Evolutionary conservation across 2,113 vertebrate species (phyloP).

Genomic region (Forbesichthys agassizii): DNA sequence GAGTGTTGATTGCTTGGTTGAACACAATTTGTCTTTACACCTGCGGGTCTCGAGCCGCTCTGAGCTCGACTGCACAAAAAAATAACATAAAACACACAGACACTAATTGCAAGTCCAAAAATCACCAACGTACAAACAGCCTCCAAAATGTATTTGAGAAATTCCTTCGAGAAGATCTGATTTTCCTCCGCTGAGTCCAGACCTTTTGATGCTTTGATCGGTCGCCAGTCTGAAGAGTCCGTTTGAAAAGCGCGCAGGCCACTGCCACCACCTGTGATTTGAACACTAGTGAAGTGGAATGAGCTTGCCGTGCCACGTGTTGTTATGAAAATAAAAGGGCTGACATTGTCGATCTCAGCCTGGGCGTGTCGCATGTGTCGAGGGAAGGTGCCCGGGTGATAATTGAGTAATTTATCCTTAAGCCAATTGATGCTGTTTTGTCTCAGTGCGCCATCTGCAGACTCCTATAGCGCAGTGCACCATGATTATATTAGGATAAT

Average conservation of each 20-base stretch:
- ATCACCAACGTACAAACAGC: neutral
- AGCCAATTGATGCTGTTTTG: neutral
- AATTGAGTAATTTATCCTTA: constrained; percentile 56
- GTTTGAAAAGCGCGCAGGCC: neutral
- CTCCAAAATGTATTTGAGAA: constrained; percentile 7
- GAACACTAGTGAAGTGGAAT: constrained; percentile 24
- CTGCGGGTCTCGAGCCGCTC: constrained; percentile 17
- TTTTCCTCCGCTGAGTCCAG: neutral
- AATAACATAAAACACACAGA: neutral
- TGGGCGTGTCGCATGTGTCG: constrained; percentile 57
- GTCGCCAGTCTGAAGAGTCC: neutral
- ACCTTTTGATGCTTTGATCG: neutral
- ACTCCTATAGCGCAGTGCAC: neutral
- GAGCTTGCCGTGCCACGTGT: constrained; percentile 67
- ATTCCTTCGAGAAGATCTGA: neutral
- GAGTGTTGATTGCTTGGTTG: constrained; percentile 2
- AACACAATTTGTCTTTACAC: constrained; percentile 26
- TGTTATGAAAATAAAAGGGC: constrained; percentile 69
- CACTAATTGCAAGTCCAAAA: constrained; percentile 11
- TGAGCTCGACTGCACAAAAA: neutral
- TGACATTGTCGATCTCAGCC: constrained; percentile 30
- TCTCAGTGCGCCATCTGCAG: constrained; percentile 67
- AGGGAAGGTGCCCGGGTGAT: constrained; percentile 25
- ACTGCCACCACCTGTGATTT: constrained; percentile 45
- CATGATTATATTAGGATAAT: no score